Conservation (phyloP, 2,888 invertebrate species). For the Hirtodrosophila alboralis region DNA sequence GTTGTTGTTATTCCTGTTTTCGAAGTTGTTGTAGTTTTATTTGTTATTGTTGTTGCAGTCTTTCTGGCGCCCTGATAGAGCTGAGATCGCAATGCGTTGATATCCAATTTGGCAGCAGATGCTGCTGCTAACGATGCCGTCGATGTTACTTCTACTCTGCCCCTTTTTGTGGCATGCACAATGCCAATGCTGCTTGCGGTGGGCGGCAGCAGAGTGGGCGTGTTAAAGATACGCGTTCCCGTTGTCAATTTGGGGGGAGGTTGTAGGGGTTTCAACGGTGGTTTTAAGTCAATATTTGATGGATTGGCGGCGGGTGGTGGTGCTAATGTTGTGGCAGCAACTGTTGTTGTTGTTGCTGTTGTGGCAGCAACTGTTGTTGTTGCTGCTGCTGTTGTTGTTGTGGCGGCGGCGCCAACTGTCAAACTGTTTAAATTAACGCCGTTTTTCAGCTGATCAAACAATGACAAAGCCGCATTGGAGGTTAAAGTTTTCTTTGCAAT, state of each 20-base stretch:
- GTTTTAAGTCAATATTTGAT: slow-evolving; percentile 59
- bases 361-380: slow-evolving; percentile 6
- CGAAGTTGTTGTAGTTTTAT: no score
- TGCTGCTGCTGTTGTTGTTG: no score
- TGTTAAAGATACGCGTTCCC: slow-evolving; percentile 44
- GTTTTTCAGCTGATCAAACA: slow-evolving; percentile 82
- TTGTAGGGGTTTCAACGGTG: slow-evolving; percentile 57
- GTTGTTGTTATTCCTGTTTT: no score
- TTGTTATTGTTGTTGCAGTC: slow-evolving; percentile 42
- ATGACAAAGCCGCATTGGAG: slow-evolving; percentile 67
- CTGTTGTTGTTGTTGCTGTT: no score
- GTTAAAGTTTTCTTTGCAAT: slow-evolving; percentile 55
- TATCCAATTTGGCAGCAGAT: slow-evolving; percentile 61
- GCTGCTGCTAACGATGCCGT: slow-evolving; percentile 2
- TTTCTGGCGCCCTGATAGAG: slow-evolving; percentile 68
- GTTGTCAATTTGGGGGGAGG: neutral
- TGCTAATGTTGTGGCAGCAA: slow-evolving; percentile 20
- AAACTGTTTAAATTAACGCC: slow-evolving; percentile 78
- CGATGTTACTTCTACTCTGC: slow-evolving; percentile 16
- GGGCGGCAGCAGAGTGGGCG: slow-evolving; percentile 49
- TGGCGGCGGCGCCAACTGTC: slow-evolving; percentile 53
- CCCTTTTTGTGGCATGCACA: slow-evolving; percentile 70
- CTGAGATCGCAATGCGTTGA: slow-evolving; percentile 70
- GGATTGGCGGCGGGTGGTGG: slow-evolving; percentile 22
- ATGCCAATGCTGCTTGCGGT: slow-evolving; percentile 66